Base-by-base conservation (phyloP, 1,140 invertebrate genomes). In the Heliconius melpomene region DNA sequence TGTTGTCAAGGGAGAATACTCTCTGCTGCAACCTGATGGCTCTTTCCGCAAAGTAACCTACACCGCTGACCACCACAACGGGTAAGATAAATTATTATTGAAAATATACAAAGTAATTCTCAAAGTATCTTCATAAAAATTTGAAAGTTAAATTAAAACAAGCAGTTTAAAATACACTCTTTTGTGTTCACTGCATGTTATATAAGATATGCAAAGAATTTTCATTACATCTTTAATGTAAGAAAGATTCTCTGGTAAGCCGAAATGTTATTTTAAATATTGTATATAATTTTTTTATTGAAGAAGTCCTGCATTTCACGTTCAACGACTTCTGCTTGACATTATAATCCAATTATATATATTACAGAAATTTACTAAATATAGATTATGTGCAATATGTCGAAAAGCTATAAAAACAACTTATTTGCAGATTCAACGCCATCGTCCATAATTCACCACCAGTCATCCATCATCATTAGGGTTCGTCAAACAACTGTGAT, bases 31-130 rank as follows among this genome's bases (percentile, higher is more conserved):
- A 85, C 95, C 96, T 26, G 96, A 97, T 86, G 97, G 97, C 60
- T 96, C 95, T 84, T 94, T 95, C 84, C 95, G 97, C 80, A 96
- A 96, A 82, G 97, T 97, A 73, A 96, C 97, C 46, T 97, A 97
- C 93, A 97, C 96, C 38, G 96, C 97, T 78, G 96, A 97, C 86
- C 95, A 96, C 36, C 95, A 97, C 86, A 96, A 95, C 84, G 97
- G 97, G 83, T 97, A 90, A 89, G 13, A 66, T 11, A 26, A n/a
- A n/a, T n/a, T 32, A 66, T 1, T 29, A 29, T 29, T 66, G 60
- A 66, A 66, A 60, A 26, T 29, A 26, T 66, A 29, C 26, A 66
- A 16, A 3, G 3, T 29, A 6, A 13, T 26, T 66, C 0, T n/a
- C 54, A 9, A 9, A 13, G 32, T 9, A 13, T 29, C n/a, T 16